phyloP scores from a whole-genome alignment of 2,888 invertebrate genomes.

The Melolontha melolontha region DNA sequence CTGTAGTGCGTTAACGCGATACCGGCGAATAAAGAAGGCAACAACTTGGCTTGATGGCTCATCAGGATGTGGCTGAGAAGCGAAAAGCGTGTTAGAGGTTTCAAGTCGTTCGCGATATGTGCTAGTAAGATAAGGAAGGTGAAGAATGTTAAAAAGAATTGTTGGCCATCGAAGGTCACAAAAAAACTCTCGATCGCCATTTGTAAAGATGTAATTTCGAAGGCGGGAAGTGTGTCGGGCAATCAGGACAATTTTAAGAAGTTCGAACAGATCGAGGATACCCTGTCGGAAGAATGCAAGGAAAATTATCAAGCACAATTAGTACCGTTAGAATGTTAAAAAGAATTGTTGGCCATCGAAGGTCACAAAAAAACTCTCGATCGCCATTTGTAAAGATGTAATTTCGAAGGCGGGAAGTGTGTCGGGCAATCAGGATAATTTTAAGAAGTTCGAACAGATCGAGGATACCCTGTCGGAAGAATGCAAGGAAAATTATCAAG shows the following conservation, averaged over 20 bases:
- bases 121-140: slow-evolving; percentile 55
- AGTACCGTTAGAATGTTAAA: slow-evolving; percentile 58
- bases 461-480: slow-evolving; percentile 51
- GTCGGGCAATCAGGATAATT: slow-evolving; percentile 25
- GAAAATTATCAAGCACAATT: slow-evolving; percentile 62
- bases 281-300: slow-evolving; percentile 57
- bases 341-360: slow-evolving; percentile 56
- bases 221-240: slow-evolving; percentile 21
- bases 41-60: slow-evolving; percentile 53
- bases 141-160: slow-evolving; percentile 50
- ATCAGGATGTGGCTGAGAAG: slow-evolving; percentile 75
- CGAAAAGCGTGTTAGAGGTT: slow-evolving; percentile 73
- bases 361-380: slow-evolving; percentile 49
- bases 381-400: slow-evolving; percentile 52
- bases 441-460: slow-evolving; percentile 34
- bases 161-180: slow-evolving; percentile 55
- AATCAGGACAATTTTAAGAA: slow-evolving; percentile 31
- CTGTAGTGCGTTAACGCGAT: slow-evolving; percentile 32
- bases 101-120: slow-evolving; percentile 61
- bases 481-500: slow-evolving; percentile 62
- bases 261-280: slow-evolving; percentile 30
- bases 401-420: slow-evolving; percentile 24
- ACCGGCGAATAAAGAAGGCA: slow-evolving; percentile 36
- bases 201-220: slow-evolving; percentile 48
- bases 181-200: slow-evolving; percentile 52